These are phyloP conservation scores for Cloeon dipterum DNA, from an alignment of 2,888 invertebrate species.

Conservation along the genomic window DNA sequence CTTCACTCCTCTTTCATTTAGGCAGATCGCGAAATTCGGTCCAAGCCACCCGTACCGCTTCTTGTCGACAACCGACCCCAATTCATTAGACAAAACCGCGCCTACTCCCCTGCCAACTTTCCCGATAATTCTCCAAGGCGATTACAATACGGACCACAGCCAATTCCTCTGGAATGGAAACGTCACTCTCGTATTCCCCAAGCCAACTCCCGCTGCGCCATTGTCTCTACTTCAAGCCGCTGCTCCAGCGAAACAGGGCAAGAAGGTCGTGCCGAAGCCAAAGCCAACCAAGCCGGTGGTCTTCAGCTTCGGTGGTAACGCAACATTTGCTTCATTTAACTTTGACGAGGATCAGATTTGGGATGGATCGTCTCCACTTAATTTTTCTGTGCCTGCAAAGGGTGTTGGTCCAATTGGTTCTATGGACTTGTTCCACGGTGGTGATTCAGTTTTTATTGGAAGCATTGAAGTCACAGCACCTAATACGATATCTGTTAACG, in stretches of 20 bases:
- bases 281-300: too few relatives aligned
- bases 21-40: neutral
- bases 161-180: conserved; percentile 5
- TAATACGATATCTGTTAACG: neutral
- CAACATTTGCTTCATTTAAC: neutral
- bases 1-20: neutral
- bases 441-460: neutral
- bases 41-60: too few relatives aligned
- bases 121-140: conserved; percentile 3
- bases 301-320: neutral
- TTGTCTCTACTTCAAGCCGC: too few relatives aligned
- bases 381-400: neutral
- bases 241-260: too few relatives aligned
- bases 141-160: neutral
- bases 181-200: conserved; percentile 1
- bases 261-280: too few relatives aligned
- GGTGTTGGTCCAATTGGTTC: neutral
- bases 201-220: neutral
- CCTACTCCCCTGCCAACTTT: conserved; percentile 1
- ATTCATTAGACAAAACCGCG: neutral
- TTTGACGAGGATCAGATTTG: neutral
- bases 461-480: neutral
- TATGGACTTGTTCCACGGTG: neutral
- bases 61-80: neutral
- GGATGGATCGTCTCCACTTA: neutral